Percentiles rank a stretch among this genome's conserved stretches.
These are phyloP conservation scores for Menidia beryllina DNA, from an alignment of 2,113 vertebrate genomes.

Conservation along the genomic window DNA sequence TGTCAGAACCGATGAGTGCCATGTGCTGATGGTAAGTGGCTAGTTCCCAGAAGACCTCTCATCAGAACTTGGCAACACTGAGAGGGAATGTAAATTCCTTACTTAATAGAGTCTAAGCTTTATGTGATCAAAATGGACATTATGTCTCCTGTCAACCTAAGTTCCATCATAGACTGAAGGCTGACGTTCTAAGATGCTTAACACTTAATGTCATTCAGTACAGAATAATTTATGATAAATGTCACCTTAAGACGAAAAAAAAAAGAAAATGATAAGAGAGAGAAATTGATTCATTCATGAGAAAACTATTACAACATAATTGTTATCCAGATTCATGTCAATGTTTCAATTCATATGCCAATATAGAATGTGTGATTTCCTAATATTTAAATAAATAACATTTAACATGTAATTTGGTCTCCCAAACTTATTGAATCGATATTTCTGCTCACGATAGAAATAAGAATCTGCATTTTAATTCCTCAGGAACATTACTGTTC, in stretches of 20 bases:
- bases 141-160: constrained; percentile 54
- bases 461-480: constrained; percentile 1
- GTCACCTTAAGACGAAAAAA: not conserved
- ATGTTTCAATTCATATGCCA: too few relatives aligned
- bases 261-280: not conserved
- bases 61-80: constrained; percentile 7
- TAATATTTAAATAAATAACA: constrained; percentile 21
- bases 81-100: constrained; percentile 21
- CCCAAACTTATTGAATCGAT: constrained; percentile 13
- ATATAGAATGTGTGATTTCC: too few relatives aligned
- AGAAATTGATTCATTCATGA: not conserved
- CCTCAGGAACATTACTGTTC: constrained; percentile 4
- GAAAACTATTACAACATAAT: not conserved
- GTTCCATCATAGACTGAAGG: constrained; percentile 40
- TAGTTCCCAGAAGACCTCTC: constrained; percentile 36
- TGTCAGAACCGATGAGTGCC: constrained; percentile 55
- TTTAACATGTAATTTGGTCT: constrained; percentile 8
- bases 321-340: constrained; percentile 6
- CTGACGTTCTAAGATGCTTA: constrained; percentile 3
- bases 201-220: constrained; percentile 24
- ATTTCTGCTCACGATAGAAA: constrained; percentile 4
- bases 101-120: constrained; percentile 39
- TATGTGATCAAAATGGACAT: constrained; percentile 51
- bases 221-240: constrained; percentile 17
- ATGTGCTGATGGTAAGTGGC: constrained; percentile 30